Base-by-base conservation (phyloP, 64 coral and sea anemone genomes). In the Pachyseris speciosa region DNA sequence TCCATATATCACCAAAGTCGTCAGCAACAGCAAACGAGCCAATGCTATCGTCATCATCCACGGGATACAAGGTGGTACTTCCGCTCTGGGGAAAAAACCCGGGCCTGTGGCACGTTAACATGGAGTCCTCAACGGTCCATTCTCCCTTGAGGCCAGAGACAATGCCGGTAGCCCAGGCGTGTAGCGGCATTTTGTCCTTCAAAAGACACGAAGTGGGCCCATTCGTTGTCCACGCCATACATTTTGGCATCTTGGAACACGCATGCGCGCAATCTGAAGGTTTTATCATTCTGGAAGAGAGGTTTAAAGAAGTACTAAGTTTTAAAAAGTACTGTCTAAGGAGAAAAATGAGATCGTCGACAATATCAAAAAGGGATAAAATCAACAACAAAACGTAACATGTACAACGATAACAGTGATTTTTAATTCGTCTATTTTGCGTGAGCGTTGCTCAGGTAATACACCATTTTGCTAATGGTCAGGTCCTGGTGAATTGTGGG, bases 11-110 rank as follows among this genome's bases (percentile, higher is more conserved):
- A 19, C 66, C 36, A 86, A 97, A 94, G 17, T 93, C 72, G 67
- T 96, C 80, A 24, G 91, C 90, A 41, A 96, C 95, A 27, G 70
- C 86, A 90, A 93, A 96, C n/a, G 95, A 96, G 3, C 61, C 76
- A 16, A 57, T 70, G 19, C 44, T 71, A 13, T 90, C 86, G 7
- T 92, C 52, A 1, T 87, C 59, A 22, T 86, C 86, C 15, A 93
- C 70, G 31, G 91, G 59, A 85, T 86, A 67, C 5, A 96, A 48
- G 24, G 94, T 92, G 6, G 94, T 92, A 28, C 94, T 96, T 22
- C 94, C 94, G 38, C 94, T 96, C 84, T 96, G 94, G 24, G 94
- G 89, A 27, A 92, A 96, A 64, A 96, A 96, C 0, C 94, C 94
- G 11, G 90, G 90, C 45, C 94, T 74, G 51, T 96, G 32, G 26